Conservation (phyloP, 1,140 invertebrate species). For the Danaus plexippus region DNA sequence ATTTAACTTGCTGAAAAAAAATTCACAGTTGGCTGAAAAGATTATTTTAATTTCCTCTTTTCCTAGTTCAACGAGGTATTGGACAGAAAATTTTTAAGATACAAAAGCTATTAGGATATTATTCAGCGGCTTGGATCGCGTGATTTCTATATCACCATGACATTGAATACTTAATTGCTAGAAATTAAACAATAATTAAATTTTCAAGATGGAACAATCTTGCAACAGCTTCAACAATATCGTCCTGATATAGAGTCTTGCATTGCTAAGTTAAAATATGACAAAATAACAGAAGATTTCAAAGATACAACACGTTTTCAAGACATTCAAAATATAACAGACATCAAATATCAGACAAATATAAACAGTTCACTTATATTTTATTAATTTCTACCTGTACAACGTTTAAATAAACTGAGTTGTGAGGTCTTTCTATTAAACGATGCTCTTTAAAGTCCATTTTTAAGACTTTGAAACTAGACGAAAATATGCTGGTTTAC, state of each 20-base stretch:
- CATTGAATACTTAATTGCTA: conserved; percentile 10
- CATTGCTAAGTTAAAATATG: conserved; percentile 13
- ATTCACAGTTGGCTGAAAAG: conserved; percentile 9
- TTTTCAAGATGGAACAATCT: conserved; percentile 16
- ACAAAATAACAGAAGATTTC: conserved; percentile 17
- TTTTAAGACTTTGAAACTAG: conserved; percentile 21
- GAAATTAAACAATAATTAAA: conserved; percentile 15
- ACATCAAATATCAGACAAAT: conserved; percentile 14
- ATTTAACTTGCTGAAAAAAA: conserved; percentile 12
- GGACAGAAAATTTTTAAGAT: conserved; percentile 11
- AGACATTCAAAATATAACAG: conserved; percentile 14
- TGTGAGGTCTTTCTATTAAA: conserved; percentile 24
- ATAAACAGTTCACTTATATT: conserved; percentile 14
- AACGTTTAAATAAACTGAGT: conserved; percentile 19
- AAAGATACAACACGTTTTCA: conserved; percentile 13
- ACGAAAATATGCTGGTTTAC: conserved; percentile 19
- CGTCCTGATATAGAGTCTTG: conserved; percentile 10
- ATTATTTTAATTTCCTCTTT: conserved; percentile 6
- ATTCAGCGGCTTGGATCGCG: conserved; percentile 8
- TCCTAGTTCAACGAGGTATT: conserved; percentile 5
- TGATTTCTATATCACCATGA: conserved; percentile 13
- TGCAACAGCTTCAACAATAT: conserved; percentile 14
- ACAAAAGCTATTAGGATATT: neutral
- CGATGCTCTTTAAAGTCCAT: conserved; percentile 17
- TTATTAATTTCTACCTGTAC: conserved; percentile 11